A percentile compares a stretch with the other conserved stretches of the same genome.
phyloP scores from a whole-genome alignment of 2,888 invertebrate species.

The Ceramica pisi region DNA sequence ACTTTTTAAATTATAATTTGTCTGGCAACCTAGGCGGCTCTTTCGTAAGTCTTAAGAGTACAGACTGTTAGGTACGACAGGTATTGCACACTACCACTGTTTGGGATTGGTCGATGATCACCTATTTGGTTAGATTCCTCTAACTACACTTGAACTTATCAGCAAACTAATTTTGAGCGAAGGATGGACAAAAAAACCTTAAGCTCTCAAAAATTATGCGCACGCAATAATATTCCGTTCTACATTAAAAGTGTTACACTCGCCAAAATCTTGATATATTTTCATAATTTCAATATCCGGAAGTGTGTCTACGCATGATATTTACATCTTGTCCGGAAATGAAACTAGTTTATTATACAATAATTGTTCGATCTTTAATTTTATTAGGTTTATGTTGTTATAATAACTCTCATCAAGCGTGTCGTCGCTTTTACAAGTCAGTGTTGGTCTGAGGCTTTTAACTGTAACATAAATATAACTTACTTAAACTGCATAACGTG shows the following conservation, averaged over 20 bases:
- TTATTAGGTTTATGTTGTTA: not conserved
- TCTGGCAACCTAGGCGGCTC: not conserved
- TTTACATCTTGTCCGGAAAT: conserved; percentile 25
- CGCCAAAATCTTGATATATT: conserved; percentile 26
- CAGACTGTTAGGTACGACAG: too few relatives aligned
- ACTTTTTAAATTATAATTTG: too few relatives aligned
- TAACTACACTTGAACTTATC: not conserved
- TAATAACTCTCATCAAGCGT: conserved; percentile 2
- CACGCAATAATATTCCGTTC: conserved; percentile 22
- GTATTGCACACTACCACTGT: not conserved
- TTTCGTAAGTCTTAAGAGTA: not conserved
- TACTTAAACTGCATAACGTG: conserved; percentile 2
- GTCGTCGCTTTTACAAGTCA: not conserved
- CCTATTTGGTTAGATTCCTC: not conserved
- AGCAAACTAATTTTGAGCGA: not conserved
- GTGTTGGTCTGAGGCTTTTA: conserved; percentile 22
- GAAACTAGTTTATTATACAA: conserved; percentile 40
- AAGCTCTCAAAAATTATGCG: conserved; percentile 3
- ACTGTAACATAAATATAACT: conserved; percentile 21
- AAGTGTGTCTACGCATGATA: conserved; percentile 33
- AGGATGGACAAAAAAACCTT: not conserved
- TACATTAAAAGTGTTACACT: conserved; percentile 21
- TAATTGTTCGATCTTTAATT: not conserved
- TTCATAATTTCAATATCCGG: conserved; percentile 26
- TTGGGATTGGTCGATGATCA: not conserved